Evolutionary conservation across 1,140 invertebrate genomes (phyloP), one percentile per base, ranked within the genome.

Genomic region (Apis dorsata): DNA sequence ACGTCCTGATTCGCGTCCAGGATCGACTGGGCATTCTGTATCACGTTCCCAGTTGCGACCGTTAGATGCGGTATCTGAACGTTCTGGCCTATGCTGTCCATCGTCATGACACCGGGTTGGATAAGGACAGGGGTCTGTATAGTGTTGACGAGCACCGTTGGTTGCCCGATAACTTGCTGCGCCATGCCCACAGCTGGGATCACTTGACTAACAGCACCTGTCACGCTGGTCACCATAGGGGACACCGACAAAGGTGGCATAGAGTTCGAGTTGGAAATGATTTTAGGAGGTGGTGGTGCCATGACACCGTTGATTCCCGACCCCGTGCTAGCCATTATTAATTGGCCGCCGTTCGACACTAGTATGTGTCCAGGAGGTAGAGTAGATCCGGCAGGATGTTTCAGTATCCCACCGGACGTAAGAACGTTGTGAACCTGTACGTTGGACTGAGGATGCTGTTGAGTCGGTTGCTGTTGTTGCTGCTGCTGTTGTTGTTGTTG

Each of bases 131-230:
- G 97, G 28, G 96, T 95, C 83, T 96, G 96, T 83, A 98, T 94
- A 0, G 97, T 96, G 89, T 98, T 98, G 1, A 98, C 96, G 15
- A 98, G 94, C 2, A 97, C 96, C 0, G 97, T 96, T 24, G 96
- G 97, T 90, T 97, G 97, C 3, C 96, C 96, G 51, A 96, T 93
- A 4, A 96, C 95, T 91, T 96, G 95, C 85, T 95, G 95, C 12
- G 95, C 94, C 13, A 95, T 92, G 74, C 94, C 94, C 89, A 94
- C 95, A 5, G 94, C 94, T 12, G 95, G 95, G 74, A 96, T 95
- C 0, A 96, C 95, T 94, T 96, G 96, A 28, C 95, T 95, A 12
- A 97, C 95, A 34, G 96, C 95, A 19, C 95, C 96, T 2, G 96
- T 96, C 1, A 96, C 96, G 88, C 95, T 96, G 2, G 96, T 97